Percentiles rank a stretch among this genome's conserved stretches.
phyloP scores from a whole-genome alignment of 2,888 invertebrate genomes.

The Sceliomorpha sp. region DNA sequence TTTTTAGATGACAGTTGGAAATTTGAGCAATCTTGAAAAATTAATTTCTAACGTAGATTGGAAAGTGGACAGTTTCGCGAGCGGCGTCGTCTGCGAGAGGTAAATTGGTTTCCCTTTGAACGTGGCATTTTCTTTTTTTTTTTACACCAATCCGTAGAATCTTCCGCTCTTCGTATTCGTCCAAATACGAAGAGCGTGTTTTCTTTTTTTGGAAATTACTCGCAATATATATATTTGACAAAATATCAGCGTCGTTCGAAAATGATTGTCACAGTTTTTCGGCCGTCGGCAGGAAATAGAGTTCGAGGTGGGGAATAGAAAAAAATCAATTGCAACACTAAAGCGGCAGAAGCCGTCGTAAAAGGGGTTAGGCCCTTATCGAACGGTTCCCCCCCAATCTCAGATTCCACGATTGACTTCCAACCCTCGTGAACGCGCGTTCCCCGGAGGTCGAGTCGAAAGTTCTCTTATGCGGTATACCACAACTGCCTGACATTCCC shows the following conservation, averaged over 20 bases:
- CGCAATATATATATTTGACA: neutral
- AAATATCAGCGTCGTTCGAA: constrained; percentile 43
- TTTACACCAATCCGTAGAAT: no score
- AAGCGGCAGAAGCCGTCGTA: constrained; percentile 61
- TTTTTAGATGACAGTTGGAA: no score
- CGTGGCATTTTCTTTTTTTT: no score
- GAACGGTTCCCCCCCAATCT: constrained; percentile 66
- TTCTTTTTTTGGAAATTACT: no score
- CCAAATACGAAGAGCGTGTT: no score
- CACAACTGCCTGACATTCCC: constrained; percentile 71
- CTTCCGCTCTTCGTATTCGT: no score
- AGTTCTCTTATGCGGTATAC: constrained; percentile 65
- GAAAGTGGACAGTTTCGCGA: no score
- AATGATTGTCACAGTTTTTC: constrained; percentile 52
- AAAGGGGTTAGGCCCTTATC: constrained; percentile 69
- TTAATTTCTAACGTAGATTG: no score
- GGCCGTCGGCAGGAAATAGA: constrained; percentile 53
- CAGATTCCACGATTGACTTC: constrained; percentile 73
- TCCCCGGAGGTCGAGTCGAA: constrained; percentile 61
- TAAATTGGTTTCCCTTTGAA: no score
- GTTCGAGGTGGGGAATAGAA: constrained; percentile 58
- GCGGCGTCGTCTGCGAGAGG: no score
- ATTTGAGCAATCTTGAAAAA: neutral
- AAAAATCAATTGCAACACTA: constrained; percentile 65
- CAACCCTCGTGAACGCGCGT: constrained; percentile 64